These are phyloP conservation scores for Hemicordylus capensis DNA, from an alignment of 2,113 vertebrate species.

Conservation along the genomic window DNA sequence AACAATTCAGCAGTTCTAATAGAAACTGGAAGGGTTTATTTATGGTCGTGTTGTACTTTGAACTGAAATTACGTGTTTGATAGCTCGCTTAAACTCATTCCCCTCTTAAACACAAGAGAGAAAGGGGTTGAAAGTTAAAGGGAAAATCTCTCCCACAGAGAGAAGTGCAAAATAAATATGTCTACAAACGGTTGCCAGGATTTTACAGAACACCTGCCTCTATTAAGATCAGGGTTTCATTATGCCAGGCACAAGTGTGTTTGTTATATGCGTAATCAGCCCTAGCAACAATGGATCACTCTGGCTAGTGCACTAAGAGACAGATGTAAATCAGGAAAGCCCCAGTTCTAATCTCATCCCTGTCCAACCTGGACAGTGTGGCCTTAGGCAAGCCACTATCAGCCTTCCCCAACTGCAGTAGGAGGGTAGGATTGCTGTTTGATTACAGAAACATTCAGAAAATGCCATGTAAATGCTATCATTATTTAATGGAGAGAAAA, in stretches of 20 bases:
- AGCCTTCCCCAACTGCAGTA: too few relatives aligned
- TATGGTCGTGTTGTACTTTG: slow-evolving; percentile 46
- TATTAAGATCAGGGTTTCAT: background rate
- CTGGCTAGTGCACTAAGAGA: background rate
- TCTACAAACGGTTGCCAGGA: background rate
- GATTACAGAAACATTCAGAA: background rate
- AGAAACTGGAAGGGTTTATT: slow-evolving; percentile 39
- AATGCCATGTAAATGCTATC: background rate
- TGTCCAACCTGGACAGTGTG: too few relatives aligned
- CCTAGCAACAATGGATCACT: background rate
- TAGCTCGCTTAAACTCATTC: slow-evolving; percentile 11
- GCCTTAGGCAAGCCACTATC: background rate
- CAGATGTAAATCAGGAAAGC: background rate
- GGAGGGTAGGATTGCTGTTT: background rate
- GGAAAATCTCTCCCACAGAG: background rate
- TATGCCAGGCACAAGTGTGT: background rate
- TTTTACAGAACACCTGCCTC: background rate
- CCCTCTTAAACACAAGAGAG: background rate
- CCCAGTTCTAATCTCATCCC: background rate
- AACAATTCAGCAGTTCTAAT: background rate
- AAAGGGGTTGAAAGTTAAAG: background rate
- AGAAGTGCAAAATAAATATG: background rate
- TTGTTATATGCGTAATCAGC: background rate
- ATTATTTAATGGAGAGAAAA: background rate
- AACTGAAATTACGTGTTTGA: background rate